Base-by-base conservation (phyloP, 2,888 invertebrate genomes). In the Coleophora flavipennella region DNA sequence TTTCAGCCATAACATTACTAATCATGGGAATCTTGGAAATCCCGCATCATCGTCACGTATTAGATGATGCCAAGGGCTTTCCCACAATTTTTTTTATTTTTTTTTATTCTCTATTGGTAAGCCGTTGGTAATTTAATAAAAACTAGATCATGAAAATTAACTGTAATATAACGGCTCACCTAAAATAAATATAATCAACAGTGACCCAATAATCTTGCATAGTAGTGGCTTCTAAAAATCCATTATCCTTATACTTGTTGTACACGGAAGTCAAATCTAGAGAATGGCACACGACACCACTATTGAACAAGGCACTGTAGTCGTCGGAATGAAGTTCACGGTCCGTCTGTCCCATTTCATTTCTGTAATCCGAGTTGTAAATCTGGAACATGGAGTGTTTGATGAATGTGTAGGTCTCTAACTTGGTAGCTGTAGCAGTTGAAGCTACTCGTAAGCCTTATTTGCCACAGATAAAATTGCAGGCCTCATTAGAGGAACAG, bases 101-200 rank as follows among this genome's bases (percentile, higher is more conserved):
- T n/a, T n/a, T n/a, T n/a, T n/a, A n/a, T n/a, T n/a, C n/a, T n/a
- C n/a, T n/a, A n/a, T n/a, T n/a, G n/a, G n/a, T n/a, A n/a, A n/a
- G n/a, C n/a, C n/a, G n/a, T n/a, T n/a, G n/a, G n/a, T n/a, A n/a
- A n/a, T n/a, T n/a, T n/a, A n/a, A n/a, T n/a, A n/a, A n/a, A n/a
- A n/a, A n/a, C n/a, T n/a, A n/a, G n/a, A n/a, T n/a, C n/a, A n/a
- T n/a, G n/a, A n/a, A n/a, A n/a, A n/a, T n/a, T n/a, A n/a, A n/a
- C n/a, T n/a, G n/a, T n/a, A n/a, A n/a, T n/a, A n/a, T n/a, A n/a
- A n/a, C 6, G 20, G 20, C 49, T 43, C 74, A 90, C 88, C 90
- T 90, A 53, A 92, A 95, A 69, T 96, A 95, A 44, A 98, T 95
- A 63, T 96, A 97, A 76, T 98, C 97, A 0, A 97, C 96, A 0